Conservation (phyloP, 2,888 invertebrate genomes). For the Chalcosyrphus nemorum region DNA sequence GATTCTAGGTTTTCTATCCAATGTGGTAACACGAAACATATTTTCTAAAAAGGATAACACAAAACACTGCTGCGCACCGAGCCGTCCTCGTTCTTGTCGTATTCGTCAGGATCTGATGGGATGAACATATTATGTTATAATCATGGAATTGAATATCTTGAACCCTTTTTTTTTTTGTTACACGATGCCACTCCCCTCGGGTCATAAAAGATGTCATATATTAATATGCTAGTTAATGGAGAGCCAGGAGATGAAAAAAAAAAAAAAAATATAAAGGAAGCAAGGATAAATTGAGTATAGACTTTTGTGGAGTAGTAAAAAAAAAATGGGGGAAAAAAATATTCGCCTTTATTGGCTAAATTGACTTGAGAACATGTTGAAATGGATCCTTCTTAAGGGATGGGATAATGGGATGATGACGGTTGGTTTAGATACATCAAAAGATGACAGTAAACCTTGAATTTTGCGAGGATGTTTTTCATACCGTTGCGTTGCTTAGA, state of each 20-base stretch:
- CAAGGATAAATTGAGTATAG: neutral
- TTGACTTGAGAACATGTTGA: conserved; percentile 11
- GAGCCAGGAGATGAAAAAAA: neutral
- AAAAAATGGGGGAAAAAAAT: neutral
- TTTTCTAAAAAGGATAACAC: neutral
- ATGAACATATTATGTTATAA: conserved; percentile 14
- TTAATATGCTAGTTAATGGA: conserved; percentile 1
- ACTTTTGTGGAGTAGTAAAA: neutral
- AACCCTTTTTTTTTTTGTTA: neutral
- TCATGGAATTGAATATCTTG: conserved; percentile 19
- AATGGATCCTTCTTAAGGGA: neutral
- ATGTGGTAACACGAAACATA: neutral
- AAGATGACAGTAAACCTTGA: neutral
- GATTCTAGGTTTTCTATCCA: neutral
- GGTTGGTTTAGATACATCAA: neutral
- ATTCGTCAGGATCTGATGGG: conserved; percentile 12
- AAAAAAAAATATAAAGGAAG: too few relatives aligned
- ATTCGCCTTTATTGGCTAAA: conserved; percentile 9
- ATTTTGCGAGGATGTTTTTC: neutral
- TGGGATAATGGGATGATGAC: neutral
- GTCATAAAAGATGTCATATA: neutral
- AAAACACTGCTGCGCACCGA: neutral
- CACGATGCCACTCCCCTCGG: neutral
- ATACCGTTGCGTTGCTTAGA: neutral
- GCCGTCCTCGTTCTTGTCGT: too few relatives aligned